These are phyloP conservation scores for Drusus annulatus DNA, from an alignment of 1,140 invertebrate genomes.

Conservation along the genomic window DNA sequence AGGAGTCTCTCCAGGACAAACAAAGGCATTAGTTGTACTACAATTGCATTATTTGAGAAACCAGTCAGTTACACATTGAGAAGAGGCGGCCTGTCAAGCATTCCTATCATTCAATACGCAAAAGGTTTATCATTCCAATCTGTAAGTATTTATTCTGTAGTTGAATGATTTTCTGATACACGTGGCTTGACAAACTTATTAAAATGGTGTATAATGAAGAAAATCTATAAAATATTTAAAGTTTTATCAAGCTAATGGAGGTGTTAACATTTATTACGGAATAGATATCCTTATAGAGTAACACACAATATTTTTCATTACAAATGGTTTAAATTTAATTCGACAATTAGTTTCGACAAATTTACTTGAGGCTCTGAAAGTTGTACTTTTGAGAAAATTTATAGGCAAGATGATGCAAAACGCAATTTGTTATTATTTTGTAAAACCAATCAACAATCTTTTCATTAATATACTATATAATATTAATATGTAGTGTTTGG, in stretches of 20 bases:
- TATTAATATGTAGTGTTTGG: no score
- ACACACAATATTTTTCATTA: no score
- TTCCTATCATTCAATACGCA: neutral
- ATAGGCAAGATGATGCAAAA: constrained; percentile 44
- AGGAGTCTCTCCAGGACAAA: neutral
- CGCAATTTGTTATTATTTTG: neutral
- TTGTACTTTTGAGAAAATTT: constrained; percentile 48
- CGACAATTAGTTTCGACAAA: neutral
- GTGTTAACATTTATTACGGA: neutral
- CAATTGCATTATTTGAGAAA: constrained; percentile 8
- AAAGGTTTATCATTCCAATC: no score
- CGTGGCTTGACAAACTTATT: no score
- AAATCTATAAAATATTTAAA: neutral
- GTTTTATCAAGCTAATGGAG: neutral
- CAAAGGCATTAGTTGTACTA: constrained; percentile 28
- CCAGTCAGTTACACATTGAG: neutral
- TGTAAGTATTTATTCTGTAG: no score
- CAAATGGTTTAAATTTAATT: no score
- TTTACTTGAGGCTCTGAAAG: constrained; percentile 40
- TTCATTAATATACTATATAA: no score
- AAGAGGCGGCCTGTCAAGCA: neutral
- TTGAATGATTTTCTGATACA: no score
- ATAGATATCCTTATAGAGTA: neutral
- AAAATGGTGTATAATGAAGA: neutral
- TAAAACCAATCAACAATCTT: neutral